Base-by-base conservation (phyloP, 1,140 invertebrate species). In the Zaprionus taronus region DNA sequence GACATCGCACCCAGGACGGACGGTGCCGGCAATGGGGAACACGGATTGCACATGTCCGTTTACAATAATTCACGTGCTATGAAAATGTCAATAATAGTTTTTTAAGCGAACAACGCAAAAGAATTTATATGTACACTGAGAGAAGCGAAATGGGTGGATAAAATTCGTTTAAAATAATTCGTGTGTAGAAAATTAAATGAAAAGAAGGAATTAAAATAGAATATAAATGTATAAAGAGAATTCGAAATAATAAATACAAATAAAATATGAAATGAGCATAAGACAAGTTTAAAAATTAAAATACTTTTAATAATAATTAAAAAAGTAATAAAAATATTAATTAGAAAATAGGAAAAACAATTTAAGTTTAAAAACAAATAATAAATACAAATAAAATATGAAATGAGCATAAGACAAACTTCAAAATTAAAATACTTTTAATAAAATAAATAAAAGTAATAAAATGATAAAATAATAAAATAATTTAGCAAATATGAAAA, bases 11-110 rank as follows among this genome's bases (percentile, higher is more conserved):
- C 36, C 12, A 15, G 41, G 41, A 17, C 41, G n/a, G 47, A 20
- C 17, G 17, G 9, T 20, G 47, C 51, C n/a, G 6, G 51, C 51
- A 22, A 36, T 34, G 15, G 14, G 61, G 57, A 61, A 61, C 57
- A 55, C 55, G 60, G 58, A 79, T 70, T 83, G 81, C 75, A 72
- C 85, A 81, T 87, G 84, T 87, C 84, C 84, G 84, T 76, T 87
- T 77, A 84, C 83, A 87, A 87, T 87, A 87, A 87, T 85, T 85
- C 79, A 81, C 71, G 75, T 81, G 75, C 81, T 66, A 87, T 81
- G 85, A 81, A 81, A 75, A 84, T 81, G 84, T 90, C 84, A 87
- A 87, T 87, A 87, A 86, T 86, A 80, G 83, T 86, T 86, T 78
- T 85, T 79, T 80, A 77, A 62, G 12, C 72, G 53, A 66, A 9